A percentile compares a stretch with the other conserved stretches of the same genome.
phyloP scores from a whole-genome alignment of 2,888 invertebrate species.

The Drosophila tanythrix region DNA sequence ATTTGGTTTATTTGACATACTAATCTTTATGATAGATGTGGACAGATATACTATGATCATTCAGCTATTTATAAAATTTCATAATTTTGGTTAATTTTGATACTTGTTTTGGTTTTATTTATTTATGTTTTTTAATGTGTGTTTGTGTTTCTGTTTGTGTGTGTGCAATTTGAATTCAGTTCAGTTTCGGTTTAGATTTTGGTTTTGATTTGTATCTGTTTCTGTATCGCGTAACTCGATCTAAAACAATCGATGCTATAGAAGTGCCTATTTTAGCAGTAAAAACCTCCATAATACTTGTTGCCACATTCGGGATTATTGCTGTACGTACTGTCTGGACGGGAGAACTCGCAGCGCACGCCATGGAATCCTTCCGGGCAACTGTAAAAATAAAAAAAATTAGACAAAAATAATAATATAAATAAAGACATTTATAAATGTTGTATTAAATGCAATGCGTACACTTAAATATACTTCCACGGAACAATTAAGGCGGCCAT shows the following conservation, averaged over 20 bases:
- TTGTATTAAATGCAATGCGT: slow-evolving; percentile 22
- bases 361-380: slow-evolving; percentile 84
- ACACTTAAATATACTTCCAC: slow-evolving; percentile 35
- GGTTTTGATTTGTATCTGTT: slow-evolving; percentile 28
- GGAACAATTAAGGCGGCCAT: slow-evolving; percentile 53
- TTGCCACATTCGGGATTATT: slow-evolving; percentile 84
- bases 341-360: slow-evolving; percentile 83
- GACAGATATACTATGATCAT: slow-evolving; percentile 29
- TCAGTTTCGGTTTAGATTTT: slow-evolving; percentile 22
- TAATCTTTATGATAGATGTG: slow-evolving; percentile 23
- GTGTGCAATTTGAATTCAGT: slow-evolving; percentile 13
- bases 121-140: slow-evolving; percentile 15
- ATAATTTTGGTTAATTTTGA: slow-evolving; percentile 24
- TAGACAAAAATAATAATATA: slow-evolving; percentile 11
- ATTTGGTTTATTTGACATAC: slow-evolving; percentile 71
- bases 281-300: slow-evolving; percentile 84
- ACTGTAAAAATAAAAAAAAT: slow-evolving; percentile 67
- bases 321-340: slow-evolving; percentile 85
- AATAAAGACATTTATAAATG: slow-evolving; percentile 48
- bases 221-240: slow-evolving; percentile 45
- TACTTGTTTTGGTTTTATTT: slow-evolving; percentile 7
- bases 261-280: slow-evolving; percentile 86
- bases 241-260: slow-evolving; percentile 84
- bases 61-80: slow-evolving; percentile 14
- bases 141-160: slow-evolving; percentile 13